Evolutionary conservation across 2,797 vertebrate species (phyloP).

Genomic region (Orestias chungarensis): DNA sequence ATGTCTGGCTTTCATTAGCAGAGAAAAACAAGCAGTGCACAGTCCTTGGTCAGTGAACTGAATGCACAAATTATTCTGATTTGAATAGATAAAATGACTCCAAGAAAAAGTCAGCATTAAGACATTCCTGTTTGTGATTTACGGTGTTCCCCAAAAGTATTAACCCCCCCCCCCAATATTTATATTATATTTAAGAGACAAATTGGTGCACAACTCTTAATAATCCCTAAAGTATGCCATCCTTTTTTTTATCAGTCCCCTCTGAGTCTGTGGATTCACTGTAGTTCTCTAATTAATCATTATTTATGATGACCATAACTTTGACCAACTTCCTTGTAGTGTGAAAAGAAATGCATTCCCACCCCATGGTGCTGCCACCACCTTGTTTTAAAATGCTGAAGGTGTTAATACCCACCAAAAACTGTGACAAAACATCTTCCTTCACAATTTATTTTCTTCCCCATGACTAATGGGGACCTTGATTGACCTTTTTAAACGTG

Average conservation of each 20-base stretch:
- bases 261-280: background rate
- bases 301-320: too few species aligned
- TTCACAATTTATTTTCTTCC: too few species aligned
- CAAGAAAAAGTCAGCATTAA: background rate
- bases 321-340: background rate
- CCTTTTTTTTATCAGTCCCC: background rate
- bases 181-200: background rate
- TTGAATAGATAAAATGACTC: background rate
- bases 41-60: conserved; percentile 16
- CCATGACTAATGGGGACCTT: too few species aligned
- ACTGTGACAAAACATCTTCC: too few species aligned
- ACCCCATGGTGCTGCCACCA: background rate
- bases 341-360: background rate
- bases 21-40: conserved; percentile 27
- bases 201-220: too few species aligned
- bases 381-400: background rate
- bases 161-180: background rate
- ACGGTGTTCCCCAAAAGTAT: background rate
- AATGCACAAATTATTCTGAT: conserved; percentile 2
- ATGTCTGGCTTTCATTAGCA: conserved; percentile 73
- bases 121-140: background rate
- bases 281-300: too few species aligned
- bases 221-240: background rate
- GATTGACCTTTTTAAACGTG: background rate
- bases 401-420: too few species aligned